Evolutionary conservation across 2,797 vertebrate genomes (phyloP), one percentile per base, ranked within the genome.

Genomic region (Sebastes matsubarae): DNA sequence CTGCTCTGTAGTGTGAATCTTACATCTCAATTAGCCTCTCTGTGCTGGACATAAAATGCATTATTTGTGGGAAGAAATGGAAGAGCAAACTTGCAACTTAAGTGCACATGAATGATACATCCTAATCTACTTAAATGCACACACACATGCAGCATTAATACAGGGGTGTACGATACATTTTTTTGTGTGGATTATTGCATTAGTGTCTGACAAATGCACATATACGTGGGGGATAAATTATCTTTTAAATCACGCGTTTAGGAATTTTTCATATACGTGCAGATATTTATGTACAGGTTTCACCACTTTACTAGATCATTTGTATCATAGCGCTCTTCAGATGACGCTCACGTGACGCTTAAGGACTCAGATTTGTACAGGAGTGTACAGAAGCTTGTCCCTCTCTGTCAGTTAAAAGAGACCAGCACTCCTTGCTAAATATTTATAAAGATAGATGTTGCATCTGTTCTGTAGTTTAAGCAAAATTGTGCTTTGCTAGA

Each of bases 11-110:
- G 71, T 87, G 87, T 81, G 84, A 91, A 91, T 88, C 88, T 91
- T 87, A 93, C 88, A 90, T 92, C 87, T 92, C 93, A 92, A 93
- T 93, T 93, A 93, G 88, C 88, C 81, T 90, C 85, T 84, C 69
- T 87, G 86, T 88, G 84, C 89, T 78, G 86, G 85, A 91, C 88
- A 85, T 81, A 81, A 89, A 87, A 87, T 81, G 81, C 75, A 75
- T 88, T 87, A 88, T 88, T 78, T 90, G 83, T 82, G 81, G 79
- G 82, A 84, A 80, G 81, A 73, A 83, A 77, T 38, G 55, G 68
- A 78, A 82, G 66, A 60, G 75, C 70, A 72, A 83, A 88, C 69
- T 58, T 68, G 36, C 50, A 77, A 22, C 57, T n/a, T 29, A 79
- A 60, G 65, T 71, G 77, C 68, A 68, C 38, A 38, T 34, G 61